Base-by-base conservation (phyloP, 35 echinoderm and acorn worm genomes). In the Amphiura filiformis region DNA sequence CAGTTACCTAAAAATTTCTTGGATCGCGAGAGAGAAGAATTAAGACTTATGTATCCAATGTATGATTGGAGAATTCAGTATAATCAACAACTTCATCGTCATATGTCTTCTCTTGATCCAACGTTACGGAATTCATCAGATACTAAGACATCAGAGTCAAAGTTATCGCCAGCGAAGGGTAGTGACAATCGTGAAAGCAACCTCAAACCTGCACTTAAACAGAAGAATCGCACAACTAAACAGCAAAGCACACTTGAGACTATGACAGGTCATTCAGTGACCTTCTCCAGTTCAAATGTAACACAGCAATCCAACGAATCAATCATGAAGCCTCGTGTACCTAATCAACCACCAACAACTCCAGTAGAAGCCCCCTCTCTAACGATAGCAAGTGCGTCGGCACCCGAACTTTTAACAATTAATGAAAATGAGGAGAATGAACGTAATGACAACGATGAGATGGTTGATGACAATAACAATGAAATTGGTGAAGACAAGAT, bases 11-110 rank as follows among this genome's bases (percentile, higher is more conserved):
- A 82, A 4, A 91, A 94, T 75, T 97, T 94, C 44, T 79, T 93
- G 17, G 44, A 88, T 0, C 77, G 76, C 33, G 85, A 94, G 0
- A 81, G 76, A 40, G 56, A 97, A 30, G 39, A 91, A 57, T 80
- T 97, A 18, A 64, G 95, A 84, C 83, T 77, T 31, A 39, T 87
- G 26, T 97, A 97, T 86, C 95, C 95, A 12, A 97, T 97, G 95
- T 97, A 91, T 91, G 92, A 93, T 81, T 94, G 39, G 75, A 91
- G 86, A 87, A 31, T 84, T 1, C 56, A 86, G 33, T 39, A 84
- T 3, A 82, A 91, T 47, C 41, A 49, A 76, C 34, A 57, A 11
- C 31, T n/a, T n/a, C n/a, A n/a, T n/a, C n/a, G n/a, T 75, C 30
- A 40, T 36, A 1, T 36, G 33, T 22, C 37, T 31, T 13, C 52